Evolutionary conservation across 1,140 invertebrate species (phyloP), one percentile per base, ranked within the genome.

Genomic region (Anoplolepis gracilipes): DNA sequence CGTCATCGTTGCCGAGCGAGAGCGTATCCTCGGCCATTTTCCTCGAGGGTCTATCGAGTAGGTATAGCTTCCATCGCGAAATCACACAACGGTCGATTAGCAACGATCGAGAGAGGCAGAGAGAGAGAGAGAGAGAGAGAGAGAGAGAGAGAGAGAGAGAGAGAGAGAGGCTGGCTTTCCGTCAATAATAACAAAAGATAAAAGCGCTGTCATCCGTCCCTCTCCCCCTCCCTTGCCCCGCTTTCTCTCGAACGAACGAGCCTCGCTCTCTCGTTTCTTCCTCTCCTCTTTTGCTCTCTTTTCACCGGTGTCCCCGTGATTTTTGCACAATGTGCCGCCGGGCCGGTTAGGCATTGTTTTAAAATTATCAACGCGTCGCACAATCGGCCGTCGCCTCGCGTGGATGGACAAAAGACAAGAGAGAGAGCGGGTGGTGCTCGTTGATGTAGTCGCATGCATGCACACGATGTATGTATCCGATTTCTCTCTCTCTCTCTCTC

Each of bases 281-380:
- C 64, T 84, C 64, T 69, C 64, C 85, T 81, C 88, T 90, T 85
- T 87, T 78, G 70, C 86, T 42, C 88, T 90, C 81, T 85, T 89
- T 90, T 70, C 84, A 65, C 70, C 62, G 61, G 46, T 70, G 61
- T 69, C 62, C 69, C 77, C 77, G 90, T 92, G 93, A 94, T 94
- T 95, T 94, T 94, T 94, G 91, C 90, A 94, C 93, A 95, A 95
- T 92, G 93, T 88, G 77, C 88, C 77, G 70, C 77, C 87, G 87
- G 87, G 79, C 81, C 85, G 84, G 78, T 78, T 28, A n/a, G 87
- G 87, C 91, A 92, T 95, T 94, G 94, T 95, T 94, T 92, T 90
- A 93, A 94, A 94, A 94, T 94, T 94, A 95, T 95, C 94, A 94
- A 94, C 93, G 91, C 92, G 93, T 93, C 90, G 92, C 93, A 94